Evolutionary conservation across 2,888 invertebrate species (phyloP).

Genomic region (Harpalus rufipes): DNA sequence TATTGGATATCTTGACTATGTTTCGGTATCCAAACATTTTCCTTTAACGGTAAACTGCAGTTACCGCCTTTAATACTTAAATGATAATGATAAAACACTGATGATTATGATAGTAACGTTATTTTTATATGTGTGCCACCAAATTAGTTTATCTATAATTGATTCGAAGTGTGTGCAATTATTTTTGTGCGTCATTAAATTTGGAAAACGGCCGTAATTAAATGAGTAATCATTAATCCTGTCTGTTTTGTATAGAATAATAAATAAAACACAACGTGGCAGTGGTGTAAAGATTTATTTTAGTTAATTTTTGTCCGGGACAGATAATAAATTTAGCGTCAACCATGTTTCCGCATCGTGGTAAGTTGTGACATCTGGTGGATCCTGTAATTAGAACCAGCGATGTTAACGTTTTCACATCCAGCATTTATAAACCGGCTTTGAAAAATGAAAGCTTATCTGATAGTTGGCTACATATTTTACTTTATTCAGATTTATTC

Average conservation of each 20-base stretch:
- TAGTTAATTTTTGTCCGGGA: slow-evolving; percentile 45
- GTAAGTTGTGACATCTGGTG: slow-evolving; percentile 41
- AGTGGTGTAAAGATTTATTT: slow-evolving; percentile 48
- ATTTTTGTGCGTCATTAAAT: background rate
- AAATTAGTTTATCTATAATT: too few species aligned
- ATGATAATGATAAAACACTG: too few species aligned
- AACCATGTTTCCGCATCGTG: slow-evolving; percentile 48
- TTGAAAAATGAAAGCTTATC: background rate
- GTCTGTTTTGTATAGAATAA: background rate
- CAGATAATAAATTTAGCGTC: slow-evolving; percentile 52
- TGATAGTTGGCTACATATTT: background rate
- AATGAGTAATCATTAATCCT: background rate
- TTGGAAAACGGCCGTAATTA: background rate
- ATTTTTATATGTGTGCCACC: too few species aligned
- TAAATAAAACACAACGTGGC: background rate
- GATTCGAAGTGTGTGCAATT: too few species aligned
- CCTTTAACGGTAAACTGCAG: too few species aligned
- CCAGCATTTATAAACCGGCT: background rate
- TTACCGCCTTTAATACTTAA: too few species aligned
- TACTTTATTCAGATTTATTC: background rate
- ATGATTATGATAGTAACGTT: too few species aligned
- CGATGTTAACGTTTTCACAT: slow-evolving; percentile 21
- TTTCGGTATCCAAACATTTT: too few species aligned
- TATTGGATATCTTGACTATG: too few species aligned
- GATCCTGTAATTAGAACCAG: slow-evolving; percentile 48